Conservation (phyloP, 2,888 invertebrate genomes). For the Hartigia nigra region DNA sequence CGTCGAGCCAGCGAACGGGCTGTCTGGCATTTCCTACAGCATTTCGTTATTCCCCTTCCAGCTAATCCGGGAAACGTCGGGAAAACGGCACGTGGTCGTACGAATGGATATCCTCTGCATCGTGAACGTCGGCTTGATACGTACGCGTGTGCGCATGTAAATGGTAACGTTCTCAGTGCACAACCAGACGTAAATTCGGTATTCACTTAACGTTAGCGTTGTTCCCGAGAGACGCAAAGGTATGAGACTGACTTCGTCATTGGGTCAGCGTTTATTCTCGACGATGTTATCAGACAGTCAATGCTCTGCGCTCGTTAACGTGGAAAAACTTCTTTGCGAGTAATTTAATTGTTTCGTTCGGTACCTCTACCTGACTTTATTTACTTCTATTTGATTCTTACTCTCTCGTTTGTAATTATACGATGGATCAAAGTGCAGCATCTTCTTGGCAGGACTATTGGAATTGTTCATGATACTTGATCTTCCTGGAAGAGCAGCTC, state of each 20-base stretch:
- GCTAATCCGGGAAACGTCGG: not conserved
- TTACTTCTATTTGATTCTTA: not conserved
- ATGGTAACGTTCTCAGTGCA: conserved; percentile 19
- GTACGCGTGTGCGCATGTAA: not conserved
- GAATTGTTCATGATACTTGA: not conserved
- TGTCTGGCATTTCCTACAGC: not conserved
- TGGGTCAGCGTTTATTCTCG: conserved; percentile 22
- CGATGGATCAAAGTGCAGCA: not conserved
- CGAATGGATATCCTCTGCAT: not conserved
- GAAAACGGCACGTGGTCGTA: not conserved
- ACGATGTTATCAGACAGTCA: not conserved
- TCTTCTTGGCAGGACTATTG: not conserved
- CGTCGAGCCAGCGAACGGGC: not conserved
- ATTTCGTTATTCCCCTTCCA: not conserved
- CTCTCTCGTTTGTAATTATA: not conserved
- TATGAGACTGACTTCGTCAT: conserved; percentile 31
- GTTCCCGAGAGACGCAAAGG: conserved; percentile 19
- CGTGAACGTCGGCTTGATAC: not conserved
- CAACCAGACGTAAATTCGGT: conserved; percentile 40
- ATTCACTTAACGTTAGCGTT: conserved; percentile 31
- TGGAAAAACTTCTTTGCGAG: not conserved
- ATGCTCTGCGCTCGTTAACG: not conserved
- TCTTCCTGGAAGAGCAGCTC: conserved; percentile 2
- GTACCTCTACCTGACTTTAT: not conserved
- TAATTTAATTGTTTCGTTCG: not conserved